Evolutionary conservation across 1,140 invertebrate species (phyloP).

Genomic region (Pseudachorutes palmiensis): DNA sequence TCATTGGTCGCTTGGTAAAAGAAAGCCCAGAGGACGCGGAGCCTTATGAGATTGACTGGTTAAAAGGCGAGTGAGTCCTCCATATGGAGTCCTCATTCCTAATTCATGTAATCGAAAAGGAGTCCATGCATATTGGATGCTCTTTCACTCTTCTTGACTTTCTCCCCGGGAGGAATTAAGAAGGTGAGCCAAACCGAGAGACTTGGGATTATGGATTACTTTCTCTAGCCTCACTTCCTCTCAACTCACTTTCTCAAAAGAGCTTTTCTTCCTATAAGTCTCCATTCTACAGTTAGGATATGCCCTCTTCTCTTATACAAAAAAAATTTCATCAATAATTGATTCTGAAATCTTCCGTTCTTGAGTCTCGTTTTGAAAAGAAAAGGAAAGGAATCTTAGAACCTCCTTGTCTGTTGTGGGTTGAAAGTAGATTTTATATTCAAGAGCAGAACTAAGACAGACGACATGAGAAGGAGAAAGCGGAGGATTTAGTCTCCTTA

Average conservation of each 20-base stretch:
- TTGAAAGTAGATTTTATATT: neutral
- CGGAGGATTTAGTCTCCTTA: neutral
- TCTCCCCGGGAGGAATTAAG: neutral
- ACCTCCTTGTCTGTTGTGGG: too few species aligned
- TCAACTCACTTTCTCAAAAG: too few species aligned
- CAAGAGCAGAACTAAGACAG: neutral
- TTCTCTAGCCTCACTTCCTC: neutral
- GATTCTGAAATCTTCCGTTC: neutral
- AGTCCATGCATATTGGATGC: constrained; percentile 9
- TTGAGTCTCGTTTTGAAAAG: neutral
- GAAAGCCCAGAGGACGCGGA: too few species aligned
- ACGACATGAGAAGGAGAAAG: neutral
- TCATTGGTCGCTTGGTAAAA: too few species aligned
- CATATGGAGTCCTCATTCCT: neutral
- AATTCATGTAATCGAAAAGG: neutral
- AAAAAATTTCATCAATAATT: constrained; percentile 4
- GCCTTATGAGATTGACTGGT: neutral
- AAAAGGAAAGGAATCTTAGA: constrained; percentile 7
- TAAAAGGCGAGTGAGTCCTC: neutral
- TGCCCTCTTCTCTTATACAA: neutral
- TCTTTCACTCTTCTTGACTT: neutral
- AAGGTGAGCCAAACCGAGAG: neutral
- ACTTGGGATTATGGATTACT: neutral
- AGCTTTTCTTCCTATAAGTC: neutral
- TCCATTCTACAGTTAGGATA: neutral